Conservation (phyloP, 2,888 invertebrate genomes). For the Drosophila sordidapex region DNA sequence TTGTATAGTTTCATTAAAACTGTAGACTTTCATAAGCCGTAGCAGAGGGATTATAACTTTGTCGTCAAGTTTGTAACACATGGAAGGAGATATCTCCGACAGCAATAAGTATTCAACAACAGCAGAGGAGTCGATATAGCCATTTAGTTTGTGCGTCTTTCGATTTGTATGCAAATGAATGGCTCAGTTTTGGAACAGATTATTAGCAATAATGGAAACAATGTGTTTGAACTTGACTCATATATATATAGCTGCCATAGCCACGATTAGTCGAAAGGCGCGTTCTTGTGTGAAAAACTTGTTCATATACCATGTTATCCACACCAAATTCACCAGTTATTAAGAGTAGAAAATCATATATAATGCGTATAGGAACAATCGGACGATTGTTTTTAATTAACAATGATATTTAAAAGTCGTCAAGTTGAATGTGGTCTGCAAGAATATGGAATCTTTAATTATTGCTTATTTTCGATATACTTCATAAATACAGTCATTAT, state of each 20-base stretch:
- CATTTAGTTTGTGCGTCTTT: not conserved
- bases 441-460: not conserved
- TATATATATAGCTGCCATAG: not conserved
- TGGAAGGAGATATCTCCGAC: not conserved
- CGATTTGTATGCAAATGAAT: not conserved
- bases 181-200: not conserved
- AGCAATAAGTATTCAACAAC: not conserved
- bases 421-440: not conserved
- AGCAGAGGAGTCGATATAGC: not conserved
- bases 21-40: not conserved
- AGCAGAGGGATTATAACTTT: not conserved
- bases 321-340: not conserved
- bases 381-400: not conserved
- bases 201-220: not conserved
- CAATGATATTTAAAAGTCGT: not conserved
- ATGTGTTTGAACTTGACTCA: not conserved
- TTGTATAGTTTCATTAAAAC: not conserved
- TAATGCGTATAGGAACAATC: not conserved
- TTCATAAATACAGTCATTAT: not conserved
- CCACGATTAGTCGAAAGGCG: not conserved
- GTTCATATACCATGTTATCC: too few species aligned
- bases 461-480: not conserved
- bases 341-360: not conserved
- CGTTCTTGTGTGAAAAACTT: not conserved
- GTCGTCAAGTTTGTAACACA: not conserved